Base-by-base conservation (phyloP, 2,888 invertebrate genomes). In the Portevinia maculata region DNA sequence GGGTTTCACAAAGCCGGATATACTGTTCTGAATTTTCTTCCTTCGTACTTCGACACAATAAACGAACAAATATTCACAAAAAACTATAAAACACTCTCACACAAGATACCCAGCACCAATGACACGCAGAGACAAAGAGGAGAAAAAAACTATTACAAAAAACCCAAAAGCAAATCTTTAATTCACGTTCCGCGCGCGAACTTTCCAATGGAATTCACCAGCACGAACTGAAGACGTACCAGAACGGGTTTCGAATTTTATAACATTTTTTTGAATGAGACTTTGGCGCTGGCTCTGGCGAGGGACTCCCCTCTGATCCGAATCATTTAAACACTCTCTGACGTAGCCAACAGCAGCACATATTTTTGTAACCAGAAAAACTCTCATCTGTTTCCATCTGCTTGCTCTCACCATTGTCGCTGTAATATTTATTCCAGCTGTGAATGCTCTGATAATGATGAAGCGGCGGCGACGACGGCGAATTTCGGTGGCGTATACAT, bases 171-270 rank as follows among this genome's bases (percentile, higher is more conserved):
- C 50, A 50, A 39, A 15, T 24, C 24, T 11, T 21, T 17, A 46
- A 59, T 59, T 70, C 32, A 64, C 34, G 64, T 70, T 48, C 59
- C 70, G 60, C 78, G 70, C 74, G 74, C 76, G 69, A 79, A 85
- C 85, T 79, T 84, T 84, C 76, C 81, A 74, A 67, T 62, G 57
- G 78, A 81, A 84, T 78, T 78, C 76, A 71, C 76, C 81, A 79
- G 74, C 75, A 69, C 64, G 52, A 69, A 85, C 78, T 84, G 70
- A 85, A 81, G 62, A 71, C 73, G 67, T 76, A 81, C 50, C 74
- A 76, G 78, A 84, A 84, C 73, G 71, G 62, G 67, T 70, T 78
- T 69, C 65, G 65, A 32, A 55, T 74, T 78, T 78, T 78, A 59
- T 50, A 53, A 28, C 34, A 34, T 32, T 3, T 17, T 17, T n/a